Evolutionary conservation across 2,888 invertebrate genomes (phyloP), one percentile per base, ranked within the genome.

Genomic region (Epistrophe eligans): DNA sequence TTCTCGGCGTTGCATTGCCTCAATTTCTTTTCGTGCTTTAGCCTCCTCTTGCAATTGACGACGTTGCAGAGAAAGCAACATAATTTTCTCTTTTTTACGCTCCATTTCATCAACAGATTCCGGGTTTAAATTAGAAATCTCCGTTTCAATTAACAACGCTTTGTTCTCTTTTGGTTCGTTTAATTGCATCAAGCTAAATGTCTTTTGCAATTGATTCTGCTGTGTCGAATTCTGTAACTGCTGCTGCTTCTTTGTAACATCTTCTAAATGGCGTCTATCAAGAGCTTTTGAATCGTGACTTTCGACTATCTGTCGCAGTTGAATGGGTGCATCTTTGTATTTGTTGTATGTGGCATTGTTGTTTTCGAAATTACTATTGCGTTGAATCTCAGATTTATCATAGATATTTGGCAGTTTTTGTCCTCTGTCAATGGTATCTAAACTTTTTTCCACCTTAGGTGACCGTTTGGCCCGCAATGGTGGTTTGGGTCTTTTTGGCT

Each of bases 31-130:
- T 48, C 96, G 94, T 89, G 96, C 96, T 88, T 97, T 96, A 82
- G 96, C 95, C 93, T 97, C 97, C 92, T 99, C 99, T 90, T 97
- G 97, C 89, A 98, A 96, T 92, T 98, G 98, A 89, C 97, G 96
- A 90, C 99, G 95, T 92, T 98, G 98, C 90, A 98, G 93, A 13
- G 98, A 98, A 91, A 97, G 94, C 92, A 98, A 93, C 95, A 98
- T 96, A 84, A 99, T 97, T 89, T 96, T 96, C 92, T 98, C 98
- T 91, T 98, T 98, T 92, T 97, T 98, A 88, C 96, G 95, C 93
- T 98, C 97, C 97, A 98, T 97, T 93, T 98, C 98, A 89, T 98
- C 97, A 76, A 97, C 95, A 9, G 96, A 95, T 91, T 95, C 96
- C 58, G 95, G 95, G 94, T 96, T 95, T 52, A 95, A 94, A 92